Evolutionary conservation across 2,888 invertebrate genomes (phyloP).

Genomic region (Tetropium fuscum): DNA sequence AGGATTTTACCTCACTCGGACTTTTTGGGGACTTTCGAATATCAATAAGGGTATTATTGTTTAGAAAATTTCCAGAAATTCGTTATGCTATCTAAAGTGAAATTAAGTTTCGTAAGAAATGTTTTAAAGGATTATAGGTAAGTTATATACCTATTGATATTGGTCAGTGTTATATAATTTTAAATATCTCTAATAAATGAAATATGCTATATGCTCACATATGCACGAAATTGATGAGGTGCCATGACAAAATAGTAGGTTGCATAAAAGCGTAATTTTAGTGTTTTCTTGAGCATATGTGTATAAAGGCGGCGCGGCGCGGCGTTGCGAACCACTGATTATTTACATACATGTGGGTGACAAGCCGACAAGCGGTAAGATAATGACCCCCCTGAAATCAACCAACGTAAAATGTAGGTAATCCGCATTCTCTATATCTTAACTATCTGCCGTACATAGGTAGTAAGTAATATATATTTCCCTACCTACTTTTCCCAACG

Average conservation of each 20-base stretch:
- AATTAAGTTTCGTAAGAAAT: too few relatives aligned
- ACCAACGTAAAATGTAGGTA: conserved; percentile 40
- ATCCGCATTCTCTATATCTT: conserved; percentile 30
- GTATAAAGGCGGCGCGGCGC: conserved; percentile 39
- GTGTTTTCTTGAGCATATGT: conserved; percentile 40
- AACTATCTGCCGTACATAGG: conserved; percentile 20
- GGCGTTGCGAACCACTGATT: conserved; percentile 41
- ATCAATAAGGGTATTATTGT: too few relatives aligned
- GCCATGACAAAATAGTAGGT: conserved; percentile 30
- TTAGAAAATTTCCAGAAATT: too few relatives aligned
- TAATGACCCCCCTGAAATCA: conserved; percentile 46
- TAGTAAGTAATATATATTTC: conserved; percentile 8
- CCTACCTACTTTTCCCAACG: conserved; percentile 48
- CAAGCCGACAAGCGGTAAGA: conserved; percentile 48
- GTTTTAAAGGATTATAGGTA: too few relatives aligned
- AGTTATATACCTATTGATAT: too few relatives aligned
- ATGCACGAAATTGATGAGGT: conserved; percentile 10
- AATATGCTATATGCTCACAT: not conserved
- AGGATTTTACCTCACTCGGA: too few relatives aligned
- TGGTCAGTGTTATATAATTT: too few relatives aligned
- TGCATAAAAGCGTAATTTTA: conserved; percentile 35
- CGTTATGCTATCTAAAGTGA: too few relatives aligned
- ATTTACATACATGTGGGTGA: conserved; percentile 42
- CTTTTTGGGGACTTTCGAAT: too few relatives aligned
- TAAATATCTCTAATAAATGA: not conserved